A percentile compares a stretch with the other conserved stretches of the same genome.
Evolutionary conservation across 2,113 vertebrate genomes (phyloP).

Genomic region (Xiphophorus maculatus): DNA sequence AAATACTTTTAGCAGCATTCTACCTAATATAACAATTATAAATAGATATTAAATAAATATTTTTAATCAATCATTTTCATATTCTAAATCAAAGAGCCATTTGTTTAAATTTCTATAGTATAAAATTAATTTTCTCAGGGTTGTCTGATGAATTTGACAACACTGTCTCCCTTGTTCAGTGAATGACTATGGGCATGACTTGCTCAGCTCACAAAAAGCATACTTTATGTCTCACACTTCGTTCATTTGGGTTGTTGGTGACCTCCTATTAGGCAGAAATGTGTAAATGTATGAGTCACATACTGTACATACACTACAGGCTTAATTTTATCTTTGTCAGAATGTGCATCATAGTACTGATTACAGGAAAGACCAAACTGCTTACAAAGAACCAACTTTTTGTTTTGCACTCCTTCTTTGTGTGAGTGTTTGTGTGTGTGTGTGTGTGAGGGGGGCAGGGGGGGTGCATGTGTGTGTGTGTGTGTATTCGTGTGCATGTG

Average conservation of each 20-base stretch:
- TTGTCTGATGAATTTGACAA: conserved; percentile 28
- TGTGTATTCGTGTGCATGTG: conserved; percentile 35
- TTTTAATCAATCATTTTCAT: not conserved
- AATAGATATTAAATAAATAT: too few species aligned
- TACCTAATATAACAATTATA: too few species aligned
- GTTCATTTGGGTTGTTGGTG: conserved; percentile 47
- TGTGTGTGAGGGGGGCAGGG: not conserved
- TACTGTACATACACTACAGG: not conserved
- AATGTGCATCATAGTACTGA: conserved; percentile 33
- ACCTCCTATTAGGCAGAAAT: conserved; percentile 61
- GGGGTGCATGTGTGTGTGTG: not conserved
- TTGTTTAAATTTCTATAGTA: not conserved
- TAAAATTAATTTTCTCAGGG: not conserved
- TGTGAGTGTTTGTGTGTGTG: conserved; percentile 13
- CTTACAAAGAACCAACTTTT: conserved; percentile 31
- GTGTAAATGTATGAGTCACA: conserved; percentile 67
- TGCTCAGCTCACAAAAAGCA: conserved; percentile 17
- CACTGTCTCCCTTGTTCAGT: conserved; percentile 34
- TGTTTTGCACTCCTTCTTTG: conserved; percentile 6
- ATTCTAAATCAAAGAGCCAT: not conserved
- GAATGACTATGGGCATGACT: conserved; percentile 42
- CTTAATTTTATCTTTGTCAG: conserved; percentile 51
- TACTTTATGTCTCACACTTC: conserved; percentile 39
- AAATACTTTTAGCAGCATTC: too few species aligned
- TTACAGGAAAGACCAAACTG: conserved; percentile 34